Base-by-base conservation (phyloP, 1,140 invertebrate genomes). In the Hylaeus anthracinus region DNA sequence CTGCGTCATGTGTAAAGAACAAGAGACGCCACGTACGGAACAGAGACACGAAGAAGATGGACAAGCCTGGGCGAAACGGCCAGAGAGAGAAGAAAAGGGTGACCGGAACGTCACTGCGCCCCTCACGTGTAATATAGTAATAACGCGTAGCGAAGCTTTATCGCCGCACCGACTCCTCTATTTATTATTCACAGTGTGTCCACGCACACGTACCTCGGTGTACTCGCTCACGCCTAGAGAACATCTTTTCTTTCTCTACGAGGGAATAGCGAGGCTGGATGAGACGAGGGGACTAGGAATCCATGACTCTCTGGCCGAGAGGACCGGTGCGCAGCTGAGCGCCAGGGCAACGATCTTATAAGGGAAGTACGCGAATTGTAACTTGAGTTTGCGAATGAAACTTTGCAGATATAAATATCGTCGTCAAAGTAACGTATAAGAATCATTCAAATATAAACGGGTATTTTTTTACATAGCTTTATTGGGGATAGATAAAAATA, bases 121-220 rank as follows among this genome's bases (percentile, higher is more conserved):
- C 75, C 83, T 87, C 86, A 82, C 81, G 85, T 85, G 88, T 90
- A 89, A 90, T 86, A 87, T 88, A 88, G 88, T 88, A 91, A 91
- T 90, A 90, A 91, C 88, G 82, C 88, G 83, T 80, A 72, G 84
- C 74, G 72, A 82, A 67, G 83, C 82, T 89, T 91, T 91, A 90
- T 90, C 88, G 79, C 81, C 53, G 67, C 41, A 72, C 81, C 75
- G 69, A 58, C 65, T 83, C 72, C 58, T 85, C 73, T 84, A 88
- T 91, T 88, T 89, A 89, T 90, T 90, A 91, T 90, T 90, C 86
- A 83, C 79, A 69, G 66, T 81, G 72, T 78, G 71, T 82, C 83
- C 73, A 81, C 77, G 78, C 83, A 87, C 81, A 76, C 79, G 72
- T 26, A 73, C 45, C 58, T 48, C 55, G 37, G 64, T 10, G 43